phyloP scores from a whole-genome alignment of 2,888 invertebrate species.

The Leptinotarsa juncta region DNA sequence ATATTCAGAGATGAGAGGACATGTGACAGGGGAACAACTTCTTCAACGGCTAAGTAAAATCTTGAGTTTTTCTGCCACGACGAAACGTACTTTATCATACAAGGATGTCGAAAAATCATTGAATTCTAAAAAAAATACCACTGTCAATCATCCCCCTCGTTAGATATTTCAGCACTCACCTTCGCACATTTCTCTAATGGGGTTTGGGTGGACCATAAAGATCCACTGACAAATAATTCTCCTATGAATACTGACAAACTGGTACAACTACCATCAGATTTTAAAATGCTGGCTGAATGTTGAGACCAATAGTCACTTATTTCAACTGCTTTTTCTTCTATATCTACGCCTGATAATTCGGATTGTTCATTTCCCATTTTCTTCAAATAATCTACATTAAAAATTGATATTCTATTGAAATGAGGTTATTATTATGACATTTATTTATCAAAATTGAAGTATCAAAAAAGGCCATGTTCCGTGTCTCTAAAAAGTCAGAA shows the following conservation, averaged over 20 bases:
- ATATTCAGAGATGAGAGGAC: conserved; percentile 76
- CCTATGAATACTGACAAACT: conserved; percentile 82
- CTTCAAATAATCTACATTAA: conserved; percentile 1
- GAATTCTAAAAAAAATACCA: conserved; percentile 75
- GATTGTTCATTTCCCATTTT: conserved; percentile 84
- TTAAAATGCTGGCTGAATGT: conserved; percentile 72
- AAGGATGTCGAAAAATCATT: conserved; percentile 87
- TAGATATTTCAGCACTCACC: conserved; percentile 64
- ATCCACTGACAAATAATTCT: conserved; percentile 74
- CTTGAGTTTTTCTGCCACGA: conserved; percentile 83
- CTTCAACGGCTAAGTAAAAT: conserved; percentile 84
- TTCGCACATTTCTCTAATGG: conserved; percentile 83
- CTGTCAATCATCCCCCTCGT: neutral
- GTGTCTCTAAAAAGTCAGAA: too few relatives aligned
- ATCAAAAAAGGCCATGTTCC: too few relatives aligned
- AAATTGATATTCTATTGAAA: neutral
- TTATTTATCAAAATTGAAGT: too few relatives aligned
- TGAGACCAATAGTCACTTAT: conserved; percentile 84
- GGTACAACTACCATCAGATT: conserved; percentile 70
- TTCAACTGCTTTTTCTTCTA: conserved; percentile 81
- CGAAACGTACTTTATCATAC: conserved; percentile 84
- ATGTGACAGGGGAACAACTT: conserved; percentile 80
- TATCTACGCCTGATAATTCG: conserved; percentile 77
- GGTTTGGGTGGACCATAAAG: conserved; percentile 74
- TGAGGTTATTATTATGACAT: neutral